Conservation (phyloP, 2,888 invertebrate species). For the Fissipunctia ypsillon region DNA sequence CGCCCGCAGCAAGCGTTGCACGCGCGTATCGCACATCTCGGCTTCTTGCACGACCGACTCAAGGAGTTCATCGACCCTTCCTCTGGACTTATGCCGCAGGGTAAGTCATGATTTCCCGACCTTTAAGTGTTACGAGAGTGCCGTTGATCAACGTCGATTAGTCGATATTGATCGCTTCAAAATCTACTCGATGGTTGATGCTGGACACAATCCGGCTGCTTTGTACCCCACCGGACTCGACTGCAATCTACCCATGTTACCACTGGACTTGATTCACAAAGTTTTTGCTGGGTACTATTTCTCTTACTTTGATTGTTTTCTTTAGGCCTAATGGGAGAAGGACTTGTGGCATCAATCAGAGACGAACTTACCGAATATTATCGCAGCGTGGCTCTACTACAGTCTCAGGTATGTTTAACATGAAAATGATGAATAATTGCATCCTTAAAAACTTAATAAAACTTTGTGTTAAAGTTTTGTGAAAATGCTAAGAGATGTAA, state of each 20-base stretch:
- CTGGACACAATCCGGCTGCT: not conserved
- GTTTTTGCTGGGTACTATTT: not conserved
- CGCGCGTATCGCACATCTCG: slow-evolving; percentile 95
- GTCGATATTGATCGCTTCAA: not conserved
- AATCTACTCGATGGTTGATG: not conserved
- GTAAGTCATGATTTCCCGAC: slow-evolving; percentile 65
- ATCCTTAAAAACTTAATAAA: not conserved
- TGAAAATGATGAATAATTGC: not conserved
- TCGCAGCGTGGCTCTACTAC: slow-evolving; percentile 95
- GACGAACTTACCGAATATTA: slow-evolving; percentile 97
- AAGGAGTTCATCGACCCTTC: slow-evolving; percentile 94
- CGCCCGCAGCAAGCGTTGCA: slow-evolving; percentile 92
- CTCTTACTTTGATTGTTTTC: slow-evolving; percentile 19
- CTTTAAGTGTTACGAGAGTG: not conserved
- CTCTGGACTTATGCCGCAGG: slow-evolving; percentile 91
- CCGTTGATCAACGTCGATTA: not conserved
- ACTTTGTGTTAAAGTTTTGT: not conserved
- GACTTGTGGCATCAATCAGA: slow-evolving; percentile 95
- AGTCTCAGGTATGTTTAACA: slow-evolving; percentile 92
- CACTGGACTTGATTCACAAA: not conserved
- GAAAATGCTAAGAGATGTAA: not conserved
- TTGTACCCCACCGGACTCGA: not conserved
- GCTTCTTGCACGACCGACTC: slow-evolving; percentile 95
- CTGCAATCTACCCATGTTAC: not conserved
- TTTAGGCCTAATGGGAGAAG: slow-evolving; percentile 95